Conservation (phyloP, 2,888 invertebrate species). For the Cryptops parisi region DNA sequence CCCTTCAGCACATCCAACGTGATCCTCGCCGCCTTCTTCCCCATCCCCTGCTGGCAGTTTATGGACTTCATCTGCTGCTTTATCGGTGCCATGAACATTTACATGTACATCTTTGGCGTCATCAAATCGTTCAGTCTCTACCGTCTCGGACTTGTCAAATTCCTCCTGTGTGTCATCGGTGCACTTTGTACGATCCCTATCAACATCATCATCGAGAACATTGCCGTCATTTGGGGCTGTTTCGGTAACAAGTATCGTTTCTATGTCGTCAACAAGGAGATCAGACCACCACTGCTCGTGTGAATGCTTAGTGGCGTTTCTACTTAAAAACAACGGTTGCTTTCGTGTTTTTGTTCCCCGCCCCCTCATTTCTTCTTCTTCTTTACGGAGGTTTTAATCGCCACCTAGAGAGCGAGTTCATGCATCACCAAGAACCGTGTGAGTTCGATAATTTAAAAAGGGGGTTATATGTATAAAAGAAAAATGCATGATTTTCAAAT, state of each 20-base stretch:
- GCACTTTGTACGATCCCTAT: slow-evolving; percentile 83
- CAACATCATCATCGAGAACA: slow-evolving; percentile 85
- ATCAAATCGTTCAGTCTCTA: slow-evolving; percentile 85
- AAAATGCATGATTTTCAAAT: too few relatives aligned
- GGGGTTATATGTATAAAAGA: too few relatives aligned
- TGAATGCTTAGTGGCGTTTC: neutral
- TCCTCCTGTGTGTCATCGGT: slow-evolving; percentile 63
- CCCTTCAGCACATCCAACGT: slow-evolving; percentile 84
- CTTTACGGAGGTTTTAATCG: too few relatives aligned
- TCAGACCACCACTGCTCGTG: slow-evolving; percentile 26
- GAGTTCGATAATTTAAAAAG: too few relatives aligned
- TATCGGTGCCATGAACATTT: slow-evolving; percentile 83
- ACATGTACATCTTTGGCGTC: slow-evolving; percentile 97
- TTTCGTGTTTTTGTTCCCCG: too few relatives aligned
- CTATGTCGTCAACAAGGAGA: slow-evolving; percentile 90
- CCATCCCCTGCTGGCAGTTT: slow-evolving; percentile 52
- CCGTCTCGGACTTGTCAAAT: slow-evolving; percentile 64
- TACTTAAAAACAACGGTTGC: neutral
- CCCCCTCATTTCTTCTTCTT: too few relatives aligned
- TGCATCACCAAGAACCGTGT: too few relatives aligned
- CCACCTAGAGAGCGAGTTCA: too few relatives aligned
- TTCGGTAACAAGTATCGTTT: slow-evolving; percentile 92
- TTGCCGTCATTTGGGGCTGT: slow-evolving; percentile 87
- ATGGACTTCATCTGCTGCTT: slow-evolving; percentile 80
- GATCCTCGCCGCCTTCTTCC: slow-evolving; percentile 65